phyloP scores from a whole-genome alignment of 2,888 invertebrate species.

The Augiades crinisus region DNA sequence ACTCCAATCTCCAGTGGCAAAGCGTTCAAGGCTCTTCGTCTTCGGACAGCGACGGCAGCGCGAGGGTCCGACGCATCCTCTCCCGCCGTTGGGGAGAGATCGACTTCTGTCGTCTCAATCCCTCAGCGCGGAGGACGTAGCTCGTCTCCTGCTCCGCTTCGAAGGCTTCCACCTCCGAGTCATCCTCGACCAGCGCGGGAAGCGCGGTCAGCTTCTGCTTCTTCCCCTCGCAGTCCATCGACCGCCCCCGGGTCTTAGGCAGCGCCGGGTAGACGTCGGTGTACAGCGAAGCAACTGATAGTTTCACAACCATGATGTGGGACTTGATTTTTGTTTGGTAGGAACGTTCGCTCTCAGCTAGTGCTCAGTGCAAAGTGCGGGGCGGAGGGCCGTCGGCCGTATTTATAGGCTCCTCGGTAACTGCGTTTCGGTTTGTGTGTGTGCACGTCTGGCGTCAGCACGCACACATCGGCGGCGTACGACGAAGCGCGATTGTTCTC shows the following conservation, averaged over 20 bases:
- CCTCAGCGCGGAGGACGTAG: constrained; percentile 57
- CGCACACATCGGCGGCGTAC: constrained; percentile 26
- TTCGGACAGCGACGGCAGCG: constrained; percentile 70
- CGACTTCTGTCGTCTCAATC: constrained; percentile 67
- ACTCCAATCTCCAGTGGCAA: constrained; percentile 44
- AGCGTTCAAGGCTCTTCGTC: constrained; percentile 73
- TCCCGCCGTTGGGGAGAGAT: constrained; percentile 65
- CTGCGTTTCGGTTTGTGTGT: constrained; percentile 29
- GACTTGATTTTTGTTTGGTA: constrained; percentile 20
- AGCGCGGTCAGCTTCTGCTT: constrained; percentile 37
- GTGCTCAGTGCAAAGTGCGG: constrained; percentile 38
- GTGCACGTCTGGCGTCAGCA: constrained; percentile 22
- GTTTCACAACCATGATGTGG: constrained; percentile 41
- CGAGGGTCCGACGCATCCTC: constrained; percentile 61
- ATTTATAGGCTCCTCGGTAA: constrained; percentile 36
- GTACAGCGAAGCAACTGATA: constrained; percentile 40
- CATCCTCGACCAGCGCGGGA: constrained; percentile 43
- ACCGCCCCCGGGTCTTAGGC: constrained; percentile 37
- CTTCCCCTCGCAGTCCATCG: constrained; percentile 38
- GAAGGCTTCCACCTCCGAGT: constrained; percentile 39
- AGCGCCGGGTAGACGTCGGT: constrained; percentile 42
- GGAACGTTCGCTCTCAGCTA: constrained; percentile 34
- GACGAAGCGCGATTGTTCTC: constrained; percentile 31
- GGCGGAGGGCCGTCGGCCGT: constrained; percentile 32
- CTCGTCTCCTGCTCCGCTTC: constrained; percentile 43